A percentile compares a stretch with the other conserved stretches of the same genome.
Evolutionary conservation across 2,797 vertebrate species (phyloP).

Genomic region (Danio choprae): DNA sequence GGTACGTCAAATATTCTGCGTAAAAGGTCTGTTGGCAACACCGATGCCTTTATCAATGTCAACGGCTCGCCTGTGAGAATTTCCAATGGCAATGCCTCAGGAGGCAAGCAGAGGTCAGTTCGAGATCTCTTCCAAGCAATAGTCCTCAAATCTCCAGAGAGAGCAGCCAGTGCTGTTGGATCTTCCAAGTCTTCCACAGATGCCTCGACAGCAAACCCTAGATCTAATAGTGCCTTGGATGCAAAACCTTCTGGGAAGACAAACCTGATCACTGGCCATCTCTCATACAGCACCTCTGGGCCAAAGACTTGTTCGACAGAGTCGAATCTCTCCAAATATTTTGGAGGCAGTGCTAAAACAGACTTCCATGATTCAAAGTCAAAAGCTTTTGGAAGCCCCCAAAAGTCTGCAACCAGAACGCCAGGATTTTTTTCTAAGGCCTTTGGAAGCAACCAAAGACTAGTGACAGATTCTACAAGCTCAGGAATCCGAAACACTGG

Average conservation of each 20-base stretch:
- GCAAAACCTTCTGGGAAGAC: slow-evolving; percentile 1
- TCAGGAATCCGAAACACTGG: slow-evolving; percentile 3
- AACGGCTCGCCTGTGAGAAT: slow-evolving; percentile 81
- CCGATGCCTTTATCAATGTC: slow-evolving; percentile 76
- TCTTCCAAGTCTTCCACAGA: slow-evolving; percentile 42
- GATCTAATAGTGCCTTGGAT: slow-evolving; percentile 24
- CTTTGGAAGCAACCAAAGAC: slow-evolving; percentile 47
- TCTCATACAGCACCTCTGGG: slow-evolving; percentile 34
- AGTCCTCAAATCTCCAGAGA: slow-evolving; percentile 53
- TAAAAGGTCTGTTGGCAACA: slow-evolving; percentile 77
- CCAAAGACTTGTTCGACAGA: slow-evolving; percentile 34
- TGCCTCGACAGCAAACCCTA: neutral
- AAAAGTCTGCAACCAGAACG: neutral
- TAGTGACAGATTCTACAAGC: slow-evolving; percentile 20
- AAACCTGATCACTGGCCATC: slow-evolving; percentile 26
- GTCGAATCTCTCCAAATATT: slow-evolving; percentile 43
- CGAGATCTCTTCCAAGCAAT: slow-evolving; percentile 67
- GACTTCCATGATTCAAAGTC: slow-evolving; percentile 27
- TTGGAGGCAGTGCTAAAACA: slow-evolving; percentile 14
- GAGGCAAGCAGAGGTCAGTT: slow-evolving; percentile 70
- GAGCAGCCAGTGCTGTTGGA: neutral
- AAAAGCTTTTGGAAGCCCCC: neutral
- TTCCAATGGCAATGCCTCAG: slow-evolving; percentile 54
- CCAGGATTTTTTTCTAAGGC: slow-evolving; percentile 53
- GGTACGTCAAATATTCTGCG: slow-evolving; percentile 24